Evolutionary conservation across 1,140 invertebrate genomes (phyloP).

Genomic region (Orchestia grillus): DNA sequence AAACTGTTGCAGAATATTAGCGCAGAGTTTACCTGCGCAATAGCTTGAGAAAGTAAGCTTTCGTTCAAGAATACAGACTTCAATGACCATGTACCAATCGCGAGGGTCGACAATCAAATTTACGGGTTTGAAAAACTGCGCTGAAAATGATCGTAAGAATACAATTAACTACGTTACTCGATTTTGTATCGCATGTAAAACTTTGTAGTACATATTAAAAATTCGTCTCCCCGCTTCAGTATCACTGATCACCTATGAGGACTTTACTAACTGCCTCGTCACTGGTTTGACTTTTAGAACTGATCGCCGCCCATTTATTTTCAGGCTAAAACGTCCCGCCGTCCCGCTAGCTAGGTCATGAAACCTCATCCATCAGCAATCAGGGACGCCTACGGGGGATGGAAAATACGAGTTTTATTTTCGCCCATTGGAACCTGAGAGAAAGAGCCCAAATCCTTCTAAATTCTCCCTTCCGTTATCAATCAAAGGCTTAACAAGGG

Average conservation of each 20-base stretch:
- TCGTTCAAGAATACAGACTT: not conserved
- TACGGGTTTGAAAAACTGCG: too few relatives aligned
- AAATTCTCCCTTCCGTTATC: not conserved
- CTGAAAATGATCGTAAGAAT: not conserved
- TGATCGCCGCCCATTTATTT: not conserved
- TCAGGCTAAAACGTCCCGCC: not conserved
- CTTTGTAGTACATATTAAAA: not conserved
- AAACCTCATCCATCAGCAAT: slow-evolving; percentile 31
- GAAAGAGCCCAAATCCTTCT: not conserved
- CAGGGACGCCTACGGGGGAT: not conserved
- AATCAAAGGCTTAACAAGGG: not conserved
- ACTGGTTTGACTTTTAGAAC: not conserved
- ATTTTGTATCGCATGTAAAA: not conserved
- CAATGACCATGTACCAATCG: not conserved
- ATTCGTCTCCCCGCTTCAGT: not conserved
- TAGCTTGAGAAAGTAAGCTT: not conserved
- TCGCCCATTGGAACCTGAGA: not conserved
- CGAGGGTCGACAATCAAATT: not conserved
- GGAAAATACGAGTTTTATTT: slow-evolving; percentile 18
- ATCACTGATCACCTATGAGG: not conserved
- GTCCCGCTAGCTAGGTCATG: not conserved
- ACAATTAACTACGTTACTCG: not conserved
- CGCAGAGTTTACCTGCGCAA: not conserved
- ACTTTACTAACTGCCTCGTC: not conserved
- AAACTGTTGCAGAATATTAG: not conserved